These are phyloP conservation scores for Gymnocypris eckloni DNA, from an alignment of 2,797 vertebrate species.

Conservation along the genomic window DNA sequence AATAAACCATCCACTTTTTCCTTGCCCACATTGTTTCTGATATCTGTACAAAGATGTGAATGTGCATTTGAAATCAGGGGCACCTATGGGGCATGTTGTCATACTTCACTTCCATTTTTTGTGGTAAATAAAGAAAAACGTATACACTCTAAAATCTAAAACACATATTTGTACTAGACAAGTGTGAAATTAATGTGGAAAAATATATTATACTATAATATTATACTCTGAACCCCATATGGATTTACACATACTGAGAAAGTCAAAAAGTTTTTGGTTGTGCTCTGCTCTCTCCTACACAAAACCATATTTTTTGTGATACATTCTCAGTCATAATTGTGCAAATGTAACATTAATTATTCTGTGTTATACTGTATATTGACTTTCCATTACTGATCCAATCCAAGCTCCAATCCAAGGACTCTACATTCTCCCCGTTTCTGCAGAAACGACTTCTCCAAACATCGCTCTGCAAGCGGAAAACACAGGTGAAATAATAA, in stretches of 20 bases:
- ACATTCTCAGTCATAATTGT: not conserved
- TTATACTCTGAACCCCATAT: not conserved
- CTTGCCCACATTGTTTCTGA: too few relatives aligned
- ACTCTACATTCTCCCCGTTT: slow-evolving; percentile 15
- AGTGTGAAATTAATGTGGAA: not conserved
- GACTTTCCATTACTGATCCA: not conserved
- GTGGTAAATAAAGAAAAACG: too few relatives aligned
- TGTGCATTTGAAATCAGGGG: too few relatives aligned
- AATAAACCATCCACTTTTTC: too few relatives aligned
- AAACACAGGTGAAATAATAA: slow-evolving; percentile 19
- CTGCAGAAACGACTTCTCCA: not conserved
- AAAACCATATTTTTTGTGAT: not conserved
- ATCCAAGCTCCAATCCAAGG: slow-evolving; percentile 26
- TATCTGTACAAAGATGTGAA: too few relatives aligned
- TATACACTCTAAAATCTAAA: too few relatives aligned
- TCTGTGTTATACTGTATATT: not conserved
- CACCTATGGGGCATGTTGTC: too few relatives aligned
- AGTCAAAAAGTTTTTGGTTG: not conserved
- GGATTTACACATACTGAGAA: not conserved
- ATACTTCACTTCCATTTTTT: too few relatives aligned
- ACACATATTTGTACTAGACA: too few relatives aligned
- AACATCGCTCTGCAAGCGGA: not conserved
- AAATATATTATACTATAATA: not conserved
- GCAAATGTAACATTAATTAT: not conserved
- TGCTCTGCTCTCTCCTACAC: not conserved